Evolutionary conservation across 2,113 vertebrate species (phyloP).

Genomic region (Mustelus asterias): DNA sequence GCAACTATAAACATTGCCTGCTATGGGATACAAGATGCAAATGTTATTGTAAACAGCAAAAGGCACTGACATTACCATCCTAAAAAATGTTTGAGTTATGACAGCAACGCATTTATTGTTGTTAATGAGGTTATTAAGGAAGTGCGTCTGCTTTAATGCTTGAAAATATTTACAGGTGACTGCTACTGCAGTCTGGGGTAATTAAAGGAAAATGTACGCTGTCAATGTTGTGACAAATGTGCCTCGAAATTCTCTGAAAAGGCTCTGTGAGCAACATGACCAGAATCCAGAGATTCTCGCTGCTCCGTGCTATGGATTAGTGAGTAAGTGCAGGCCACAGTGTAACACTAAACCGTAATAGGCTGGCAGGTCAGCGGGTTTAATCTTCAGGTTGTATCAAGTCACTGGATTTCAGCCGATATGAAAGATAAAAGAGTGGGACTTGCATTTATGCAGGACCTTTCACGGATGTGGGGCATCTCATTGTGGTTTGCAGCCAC

Average conservation of each 20-base stretch:
- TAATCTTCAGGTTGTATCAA: neutral
- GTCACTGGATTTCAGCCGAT: neutral
- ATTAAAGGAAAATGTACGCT: neutral
- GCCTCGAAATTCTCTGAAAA: neutral
- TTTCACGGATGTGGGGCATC: no score
- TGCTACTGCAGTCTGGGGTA: neutral
- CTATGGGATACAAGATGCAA: neutral
- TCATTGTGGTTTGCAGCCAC: neutral
- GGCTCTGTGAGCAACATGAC: neutral
- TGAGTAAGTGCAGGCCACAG: neutral
- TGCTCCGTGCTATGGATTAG: neutral
- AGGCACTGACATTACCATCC: neutral
- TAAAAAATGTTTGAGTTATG: neutral
- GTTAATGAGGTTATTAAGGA: neutral
- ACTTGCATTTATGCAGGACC: neutral
- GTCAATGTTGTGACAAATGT: conserved; percentile 23
- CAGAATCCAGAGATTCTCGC: neutral
- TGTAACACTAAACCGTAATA: no score
- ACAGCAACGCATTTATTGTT: neutral
- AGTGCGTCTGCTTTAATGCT: neutral
- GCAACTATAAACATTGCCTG: neutral
- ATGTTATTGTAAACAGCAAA: neutral
- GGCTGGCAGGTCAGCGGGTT: neutral
- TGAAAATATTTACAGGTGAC: neutral
- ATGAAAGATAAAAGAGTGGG: neutral